These are phyloP conservation scores for Fregetta grallaria DNA, from an alignment of 2,113 vertebrate genomes.

Conservation along the genomic window DNA sequence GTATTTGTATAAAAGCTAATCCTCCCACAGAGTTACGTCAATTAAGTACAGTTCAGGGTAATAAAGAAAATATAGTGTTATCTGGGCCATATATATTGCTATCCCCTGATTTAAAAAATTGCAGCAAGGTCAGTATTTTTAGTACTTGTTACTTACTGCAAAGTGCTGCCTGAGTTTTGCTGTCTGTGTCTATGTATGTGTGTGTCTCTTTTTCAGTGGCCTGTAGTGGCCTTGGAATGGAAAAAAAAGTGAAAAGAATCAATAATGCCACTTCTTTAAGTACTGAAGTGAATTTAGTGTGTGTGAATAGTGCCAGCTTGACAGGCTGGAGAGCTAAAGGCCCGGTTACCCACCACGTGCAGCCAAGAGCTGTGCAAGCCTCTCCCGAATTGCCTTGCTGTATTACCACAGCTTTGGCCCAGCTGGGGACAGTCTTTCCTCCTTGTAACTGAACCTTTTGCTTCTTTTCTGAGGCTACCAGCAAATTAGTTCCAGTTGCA, in stretches of 20 bases:
- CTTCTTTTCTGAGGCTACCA: not conserved
- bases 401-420: not conserved
- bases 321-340: conserved; percentile 20
- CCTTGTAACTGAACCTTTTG: not conserved
- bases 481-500: conserved; percentile 57
- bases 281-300: conserved; percentile 53
- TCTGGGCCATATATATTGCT: not conserved
- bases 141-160: not conserved
- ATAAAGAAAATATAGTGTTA: conserved; percentile 45
- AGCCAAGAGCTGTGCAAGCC: not conserved
- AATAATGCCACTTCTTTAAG: conserved; percentile 41
- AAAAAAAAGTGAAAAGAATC: not conserved
- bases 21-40: not conserved
- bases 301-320: conserved; percentile 42
- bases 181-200: not conserved
- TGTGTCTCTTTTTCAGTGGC: conserved; percentile 34
- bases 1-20: conserved; percentile 44
- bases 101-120: not conserved
- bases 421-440: not conserved
- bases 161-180: not conserved
- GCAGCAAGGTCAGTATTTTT: not conserved
- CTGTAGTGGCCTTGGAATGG: conserved; percentile 12
- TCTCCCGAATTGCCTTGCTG: not conserved
- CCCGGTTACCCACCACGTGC: not conserved
- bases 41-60: conserved; percentile 40